Conservation (phyloP, 64 coral and sea anemone species). For the Acropora tenuis region DNA sequence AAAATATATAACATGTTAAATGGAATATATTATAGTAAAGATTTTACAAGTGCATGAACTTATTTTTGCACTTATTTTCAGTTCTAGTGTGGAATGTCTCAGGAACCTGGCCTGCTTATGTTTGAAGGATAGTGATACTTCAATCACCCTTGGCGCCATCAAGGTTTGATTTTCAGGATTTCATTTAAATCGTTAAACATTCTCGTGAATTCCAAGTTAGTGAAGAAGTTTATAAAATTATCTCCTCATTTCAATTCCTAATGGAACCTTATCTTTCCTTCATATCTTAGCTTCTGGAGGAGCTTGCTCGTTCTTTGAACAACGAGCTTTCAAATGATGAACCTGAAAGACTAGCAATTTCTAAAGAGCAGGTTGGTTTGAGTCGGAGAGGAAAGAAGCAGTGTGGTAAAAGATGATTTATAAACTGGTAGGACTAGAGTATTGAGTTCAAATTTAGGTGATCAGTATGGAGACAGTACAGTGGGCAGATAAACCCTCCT, state of each 20-base stretch:
- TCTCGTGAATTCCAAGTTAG: too few relatives aligned
- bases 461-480: too few relatives aligned
- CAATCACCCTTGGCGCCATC: slow-evolving; percentile 55
- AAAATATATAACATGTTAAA: too few relatives aligned
- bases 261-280: background rate
- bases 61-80: background rate
- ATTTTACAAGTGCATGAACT: too few relatives aligned
- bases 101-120: slow-evolving; percentile 55
- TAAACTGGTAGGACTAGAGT: too few relatives aligned
- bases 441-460: too few relatives aligned
- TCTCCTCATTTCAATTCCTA: background rate
- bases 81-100: slow-evolving; percentile 47
- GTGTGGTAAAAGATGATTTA: too few relatives aligned
- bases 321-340: slow-evolving; percentile 20
- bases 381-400: background rate
- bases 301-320: slow-evolving; percentile 82
- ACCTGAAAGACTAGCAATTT: slow-evolving; percentile 1
- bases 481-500: too few relatives aligned
- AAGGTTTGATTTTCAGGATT: slow-evolving; percentile 46
- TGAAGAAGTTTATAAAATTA: too few relatives aligned
- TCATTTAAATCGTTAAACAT: background rate
- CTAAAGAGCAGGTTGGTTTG: slow-evolving; percentile 57
- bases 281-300: slow-evolving; percentile 68
- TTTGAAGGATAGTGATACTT: slow-evolving; percentile 63
- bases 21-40: too few relatives aligned